Evolutionary conservation across 2,888 invertebrate genomes (phyloP).

Genomic region (Pollenia labialis): DNA sequence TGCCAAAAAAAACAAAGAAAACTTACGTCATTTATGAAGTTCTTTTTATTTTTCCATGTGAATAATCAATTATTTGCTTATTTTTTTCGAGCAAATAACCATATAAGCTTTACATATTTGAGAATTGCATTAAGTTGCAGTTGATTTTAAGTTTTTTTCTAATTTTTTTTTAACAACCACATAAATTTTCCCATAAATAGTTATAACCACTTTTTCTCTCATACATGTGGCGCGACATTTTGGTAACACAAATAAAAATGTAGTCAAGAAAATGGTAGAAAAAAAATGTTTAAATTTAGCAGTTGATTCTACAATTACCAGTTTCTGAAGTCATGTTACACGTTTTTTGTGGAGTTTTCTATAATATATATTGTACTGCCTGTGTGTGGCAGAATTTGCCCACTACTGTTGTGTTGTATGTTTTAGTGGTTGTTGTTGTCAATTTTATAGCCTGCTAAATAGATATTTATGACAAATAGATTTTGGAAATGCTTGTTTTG

Average conservation of each 20-base stretch:
- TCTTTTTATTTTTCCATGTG: slow-evolving; percentile 7
- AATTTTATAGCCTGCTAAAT: slow-evolving; percentile 60
- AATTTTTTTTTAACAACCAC: slow-evolving; percentile 30
- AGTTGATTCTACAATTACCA: slow-evolving; percentile 28
- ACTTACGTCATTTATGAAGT: slow-evolving; percentile 36
- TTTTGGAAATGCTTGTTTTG: slow-evolving; percentile 38
- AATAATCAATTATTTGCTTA: slow-evolving; percentile 48
- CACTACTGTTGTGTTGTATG: slow-evolving; percentile 36
- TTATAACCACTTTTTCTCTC: slow-evolving; percentile 64
- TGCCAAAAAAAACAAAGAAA: neutral
- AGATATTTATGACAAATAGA: slow-evolving; percentile 71
- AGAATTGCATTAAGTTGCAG: slow-evolving; percentile 43
- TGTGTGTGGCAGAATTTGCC: slow-evolving; percentile 24
- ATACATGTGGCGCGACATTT: slow-evolving; percentile 57
- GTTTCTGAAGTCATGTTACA: neutral
- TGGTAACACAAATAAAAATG: slow-evolving; percentile 55
- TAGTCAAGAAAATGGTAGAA: slow-evolving; percentile 6
- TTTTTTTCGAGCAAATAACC: slow-evolving; percentile 48
- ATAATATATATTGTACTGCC: too few species aligned
- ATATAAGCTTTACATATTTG: slow-evolving; percentile 49
- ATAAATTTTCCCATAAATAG: slow-evolving; percentile 68
- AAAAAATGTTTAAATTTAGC: slow-evolving; percentile 4
- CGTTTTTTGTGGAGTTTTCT: neutral
- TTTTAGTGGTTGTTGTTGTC: slow-evolving; percentile 28
- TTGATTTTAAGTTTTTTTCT: slow-evolving; percentile 12